Evolutionary conservation across 2,113 vertebrate species (phyloP).

Genomic region (Lichenostomus cassidix): DNA sequence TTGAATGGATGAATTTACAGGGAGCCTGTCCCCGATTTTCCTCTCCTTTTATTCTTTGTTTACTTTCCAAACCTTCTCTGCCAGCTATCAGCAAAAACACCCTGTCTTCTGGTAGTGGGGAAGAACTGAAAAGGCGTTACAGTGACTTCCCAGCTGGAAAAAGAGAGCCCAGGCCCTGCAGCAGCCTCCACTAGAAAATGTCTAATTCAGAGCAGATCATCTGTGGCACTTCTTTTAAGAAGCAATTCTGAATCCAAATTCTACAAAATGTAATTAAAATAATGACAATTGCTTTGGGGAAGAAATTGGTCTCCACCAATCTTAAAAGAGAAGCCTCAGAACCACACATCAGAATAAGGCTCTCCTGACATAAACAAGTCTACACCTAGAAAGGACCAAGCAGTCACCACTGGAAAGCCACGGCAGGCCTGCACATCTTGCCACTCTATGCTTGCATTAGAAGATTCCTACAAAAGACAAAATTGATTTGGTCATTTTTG

Average conservation of each 20-base stretch:
- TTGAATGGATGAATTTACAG: neutral
- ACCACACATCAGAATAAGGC: neutral
- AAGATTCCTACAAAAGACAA: neutral
- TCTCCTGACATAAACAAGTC: neutral
- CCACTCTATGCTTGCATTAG: neutral
- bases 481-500: neutral
- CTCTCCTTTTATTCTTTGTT: neutral
- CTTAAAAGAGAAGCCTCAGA: neutral
- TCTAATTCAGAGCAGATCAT: neutral
- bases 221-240: neutral
- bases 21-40: rapidly evolving
- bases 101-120: neutral
- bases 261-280: neutral
- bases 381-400: neutral
- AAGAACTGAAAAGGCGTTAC: neutral
- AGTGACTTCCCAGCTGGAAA: neutral
- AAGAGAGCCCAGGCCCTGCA: neutral
- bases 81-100: neutral
- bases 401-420: neutral
- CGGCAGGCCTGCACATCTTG: neutral
- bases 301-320: neutral
- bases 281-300: neutral
- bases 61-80: neutral
- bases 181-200: neutral
- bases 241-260: neutral